A percentile compares a stretch with the other conserved stretches of the same genome.
phyloP scores from a whole-genome alignment of 2,797 vertebrate genomes.

The Spinus olivaceus region DNA sequence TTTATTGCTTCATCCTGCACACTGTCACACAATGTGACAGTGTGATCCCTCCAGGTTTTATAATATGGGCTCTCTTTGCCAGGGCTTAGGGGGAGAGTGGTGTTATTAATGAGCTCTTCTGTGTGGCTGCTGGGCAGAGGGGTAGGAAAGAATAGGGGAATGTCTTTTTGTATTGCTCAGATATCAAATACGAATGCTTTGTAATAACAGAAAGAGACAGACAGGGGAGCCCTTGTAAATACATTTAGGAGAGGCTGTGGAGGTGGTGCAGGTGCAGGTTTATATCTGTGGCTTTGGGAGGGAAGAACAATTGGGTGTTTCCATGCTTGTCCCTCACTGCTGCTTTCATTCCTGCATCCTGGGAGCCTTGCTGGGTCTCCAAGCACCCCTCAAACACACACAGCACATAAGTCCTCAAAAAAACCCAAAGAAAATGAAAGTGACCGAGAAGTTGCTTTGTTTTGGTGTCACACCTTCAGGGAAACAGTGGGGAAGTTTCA shows the following conservation, averaged over 20 bases:
- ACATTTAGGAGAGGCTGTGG: background rate
- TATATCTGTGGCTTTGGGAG: background rate
- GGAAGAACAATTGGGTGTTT: background rate
- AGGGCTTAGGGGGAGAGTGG: background rate
- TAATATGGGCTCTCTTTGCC: background rate
- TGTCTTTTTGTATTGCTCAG: background rate
- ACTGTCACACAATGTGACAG: background rate
- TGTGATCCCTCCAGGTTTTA: background rate
- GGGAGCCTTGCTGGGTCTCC: background rate
- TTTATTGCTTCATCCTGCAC: background rate
- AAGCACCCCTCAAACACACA: accelerated
- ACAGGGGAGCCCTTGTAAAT: constrained; percentile 44
- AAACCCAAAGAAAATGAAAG: background rate
- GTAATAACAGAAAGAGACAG: constrained; percentile 44
- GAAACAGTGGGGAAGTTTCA: accelerated
- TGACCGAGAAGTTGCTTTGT: background rate
- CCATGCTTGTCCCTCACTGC: accelerated
- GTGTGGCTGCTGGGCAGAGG: background rate
- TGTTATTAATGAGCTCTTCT: background rate
- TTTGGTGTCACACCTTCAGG: background rate
- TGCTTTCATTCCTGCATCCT: background rate
- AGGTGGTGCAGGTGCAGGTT: background rate
- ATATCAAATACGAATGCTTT: background rate
- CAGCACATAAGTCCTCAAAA: accelerated
- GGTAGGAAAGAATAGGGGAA: background rate